A percentile compares a stretch with the other conserved stretches of the same genome.
phyloP scores from a whole-genome alignment of 2,797 vertebrate genomes.

The Tolypeutes matacus region DNA sequence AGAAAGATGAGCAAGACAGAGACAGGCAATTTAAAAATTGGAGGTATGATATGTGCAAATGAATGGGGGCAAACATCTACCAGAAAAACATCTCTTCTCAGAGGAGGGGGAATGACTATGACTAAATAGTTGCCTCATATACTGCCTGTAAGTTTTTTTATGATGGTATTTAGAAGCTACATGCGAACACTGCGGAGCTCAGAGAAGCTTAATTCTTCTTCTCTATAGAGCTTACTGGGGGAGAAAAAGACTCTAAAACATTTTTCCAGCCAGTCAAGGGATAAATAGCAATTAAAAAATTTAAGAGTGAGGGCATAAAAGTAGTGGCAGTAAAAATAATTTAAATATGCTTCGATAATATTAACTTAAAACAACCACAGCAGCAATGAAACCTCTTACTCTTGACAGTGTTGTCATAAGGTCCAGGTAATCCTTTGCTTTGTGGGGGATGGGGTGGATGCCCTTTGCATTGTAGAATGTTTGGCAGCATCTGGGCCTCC shows the following conservation, averaged over 20 bases:
- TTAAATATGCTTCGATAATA: neutral
- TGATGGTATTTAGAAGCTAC: neutral
- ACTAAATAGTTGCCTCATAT: neutral
- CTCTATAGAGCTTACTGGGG: neutral
- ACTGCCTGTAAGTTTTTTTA: neutral
- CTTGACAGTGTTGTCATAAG: neutral
- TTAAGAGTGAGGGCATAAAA: neutral
- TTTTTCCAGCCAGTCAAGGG: neutral
- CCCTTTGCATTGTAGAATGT: neutral
- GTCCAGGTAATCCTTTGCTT: neutral
- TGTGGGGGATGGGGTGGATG: no score
- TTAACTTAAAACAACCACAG: neutral
- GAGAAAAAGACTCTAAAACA: neutral
- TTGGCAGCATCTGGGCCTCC: neutral
- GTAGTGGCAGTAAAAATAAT: neutral
- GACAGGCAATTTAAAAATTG: neutral
- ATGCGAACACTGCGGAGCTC: neutral
- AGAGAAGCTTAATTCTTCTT: neutral
- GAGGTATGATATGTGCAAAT: neutral
- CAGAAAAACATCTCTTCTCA: neutral
- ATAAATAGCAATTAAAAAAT: neutral
- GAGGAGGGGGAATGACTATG: neutral
- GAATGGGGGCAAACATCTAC: neutral
- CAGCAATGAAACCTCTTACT: neutral
- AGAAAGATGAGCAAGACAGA: neutral